phyloP scores from a whole-genome alignment of 2,888 invertebrate species.

The Oconnorella tubifera region DNA sequence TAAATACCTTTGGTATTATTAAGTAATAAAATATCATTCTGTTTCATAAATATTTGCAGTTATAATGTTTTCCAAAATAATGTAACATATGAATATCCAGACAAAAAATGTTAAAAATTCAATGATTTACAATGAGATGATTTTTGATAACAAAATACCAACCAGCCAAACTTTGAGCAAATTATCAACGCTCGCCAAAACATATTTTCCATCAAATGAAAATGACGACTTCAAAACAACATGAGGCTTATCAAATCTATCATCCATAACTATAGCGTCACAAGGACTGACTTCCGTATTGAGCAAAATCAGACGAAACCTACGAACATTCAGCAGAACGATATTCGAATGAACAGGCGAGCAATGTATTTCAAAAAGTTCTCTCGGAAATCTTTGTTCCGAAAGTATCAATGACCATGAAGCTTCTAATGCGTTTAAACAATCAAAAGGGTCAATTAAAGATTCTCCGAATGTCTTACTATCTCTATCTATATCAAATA shows the following conservation, averaged over 20 bases:
- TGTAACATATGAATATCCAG: too few species aligned
- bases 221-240: constrained; percentile 24
- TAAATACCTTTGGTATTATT: too few species aligned
- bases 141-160: too few species aligned
- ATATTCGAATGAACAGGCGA: constrained; percentile 20
- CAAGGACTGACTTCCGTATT: constrained; percentile 18
- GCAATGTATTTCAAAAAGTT: constrained; percentile 31
- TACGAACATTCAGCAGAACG: constrained; percentile 32
- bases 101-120: too few species aligned
- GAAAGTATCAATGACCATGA: constrained; percentile 11
- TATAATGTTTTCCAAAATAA: too few species aligned
- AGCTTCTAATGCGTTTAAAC: constrained; percentile 13
- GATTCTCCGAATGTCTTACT: constrained; percentile 25
- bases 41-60: too few species aligned
- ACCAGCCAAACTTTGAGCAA: constrained; percentile 33
- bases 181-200: constrained; percentile 29
- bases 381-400: constrained; percentile 24
- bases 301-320: constrained; percentile 28
- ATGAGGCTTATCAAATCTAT: constrained; percentile 8
- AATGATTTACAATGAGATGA: too few species aligned
- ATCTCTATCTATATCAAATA: constrained; percentile 28
- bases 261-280: constrained; percentile 23
- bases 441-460: constrained; percentile 24
- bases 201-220: constrained; percentile 26
- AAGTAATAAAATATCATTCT: too few species aligned